Base-by-base conservation (phyloP, 2,888 invertebrate species). In the Leucozona laternaria region DNA sequence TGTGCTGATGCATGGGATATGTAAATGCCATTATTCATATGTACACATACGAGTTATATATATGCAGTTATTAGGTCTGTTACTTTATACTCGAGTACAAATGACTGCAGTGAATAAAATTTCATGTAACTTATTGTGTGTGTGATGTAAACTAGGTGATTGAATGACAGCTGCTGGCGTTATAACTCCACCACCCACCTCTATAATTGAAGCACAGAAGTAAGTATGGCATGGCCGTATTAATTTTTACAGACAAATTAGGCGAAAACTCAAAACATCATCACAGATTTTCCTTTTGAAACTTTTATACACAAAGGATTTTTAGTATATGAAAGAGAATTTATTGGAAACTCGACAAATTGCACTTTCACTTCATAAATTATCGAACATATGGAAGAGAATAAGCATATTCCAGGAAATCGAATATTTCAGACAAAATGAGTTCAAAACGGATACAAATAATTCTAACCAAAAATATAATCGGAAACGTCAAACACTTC, bases 81-180 rank as follows among this genome's bases (percentile, higher is more conserved):
- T 40, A 64, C 25, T 45, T n/a, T 28, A 25, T 25, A 40, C 22
- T 25, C 37, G 13, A 43, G 72, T 58, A 57, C 72, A 68, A 62
- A 45, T 48, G 28, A 77, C 57, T 66, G 58, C 58, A 28, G 20
- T 34, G 37, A 53, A 60, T 45, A 71, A 58, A 34, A 73, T 70
- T 75, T 62, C 80, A 45, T 78, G 70, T 86, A 58, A 62, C 57
- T 78, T 82, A 48, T 71, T 50, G 58, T 70, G 55, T 70, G 57
- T 77, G 28, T 78, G 78, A 82, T 82, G 72, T 58, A 78, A 78
- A 78, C 55, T 68, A 68, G 82, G 82, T 72, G 64, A 86, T 82
- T 86, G 86, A 86, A 86, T 86, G 86, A 86, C 86, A 86, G 72
- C 53, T 76, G 72, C 53, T 76, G 68, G 77, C 43, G 50, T 57